Conservation (phyloP, 2,113 vertebrate species). For the Leptocoma aspasia region DNA sequence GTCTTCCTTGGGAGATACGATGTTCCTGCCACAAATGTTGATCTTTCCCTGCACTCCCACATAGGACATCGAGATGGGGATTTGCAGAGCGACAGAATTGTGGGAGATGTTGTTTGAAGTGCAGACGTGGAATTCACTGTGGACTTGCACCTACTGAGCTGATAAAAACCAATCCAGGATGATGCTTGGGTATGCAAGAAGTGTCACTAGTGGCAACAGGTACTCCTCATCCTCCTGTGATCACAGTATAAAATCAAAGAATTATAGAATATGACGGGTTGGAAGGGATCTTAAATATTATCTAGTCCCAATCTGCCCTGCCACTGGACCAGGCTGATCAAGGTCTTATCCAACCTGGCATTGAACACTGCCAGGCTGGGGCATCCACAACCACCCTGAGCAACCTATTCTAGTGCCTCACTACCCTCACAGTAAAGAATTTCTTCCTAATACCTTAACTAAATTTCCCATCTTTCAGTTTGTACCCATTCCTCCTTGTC, state of each 20-base stretch:
- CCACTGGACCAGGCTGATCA: background rate
- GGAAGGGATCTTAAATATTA: background rate
- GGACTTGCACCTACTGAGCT: background rate
- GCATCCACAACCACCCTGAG: background rate
- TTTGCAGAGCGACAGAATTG: background rate
- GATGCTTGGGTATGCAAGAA: background rate
- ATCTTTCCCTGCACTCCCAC: background rate
- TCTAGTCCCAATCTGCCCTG: background rate
- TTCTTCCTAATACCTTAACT: background rate
- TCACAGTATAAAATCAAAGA: background rate
- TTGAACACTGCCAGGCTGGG: background rate
- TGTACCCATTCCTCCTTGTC: background rate
- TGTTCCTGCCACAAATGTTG: accelerated
- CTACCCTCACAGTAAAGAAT: background rate
- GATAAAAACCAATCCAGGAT: background rate
- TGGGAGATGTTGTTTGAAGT: background rate
- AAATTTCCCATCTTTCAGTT: background rate
- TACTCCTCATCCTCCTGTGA: background rate
- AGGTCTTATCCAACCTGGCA: background rate
- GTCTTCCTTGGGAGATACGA: accelerated
- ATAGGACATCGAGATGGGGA: accelerated
- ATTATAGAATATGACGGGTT: background rate
- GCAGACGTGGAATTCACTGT: background rate
- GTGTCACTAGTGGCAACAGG: background rate
- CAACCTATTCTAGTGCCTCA: background rate